Percentiles rank a stretch among this genome's conserved stretches.
These are phyloP conservation scores for Sclerurus mexicanus DNA, from an alignment of 2,113 vertebrate species.

Conservation along the genomic window DNA sequence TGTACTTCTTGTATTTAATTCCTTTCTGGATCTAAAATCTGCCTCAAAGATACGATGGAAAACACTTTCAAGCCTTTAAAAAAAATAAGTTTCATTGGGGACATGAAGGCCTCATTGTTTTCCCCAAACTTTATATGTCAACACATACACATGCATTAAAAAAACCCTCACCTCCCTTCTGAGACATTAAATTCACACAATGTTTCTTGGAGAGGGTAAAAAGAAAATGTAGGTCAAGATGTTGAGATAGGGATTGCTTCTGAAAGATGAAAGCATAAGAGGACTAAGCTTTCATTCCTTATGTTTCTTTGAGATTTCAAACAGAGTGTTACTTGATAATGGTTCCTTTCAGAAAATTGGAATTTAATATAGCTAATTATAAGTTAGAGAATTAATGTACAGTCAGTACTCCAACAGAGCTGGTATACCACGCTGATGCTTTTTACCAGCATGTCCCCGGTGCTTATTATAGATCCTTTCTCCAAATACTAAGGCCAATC, in stretches of 20 bases:
- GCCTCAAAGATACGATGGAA: not conserved
- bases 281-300: slow-evolving; percentile 62
- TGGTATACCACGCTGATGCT: slow-evolving; percentile 11
- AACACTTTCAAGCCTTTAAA: slow-evolving; percentile 21
- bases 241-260: slow-evolving; percentile 65
- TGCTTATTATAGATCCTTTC: slow-evolving; percentile 46
- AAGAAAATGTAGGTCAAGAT: slow-evolving; percentile 69
- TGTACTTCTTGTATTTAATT: not conserved
- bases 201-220: slow-evolving; percentile 59
- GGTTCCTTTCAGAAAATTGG: slow-evolving; percentile 57
- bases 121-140: slow-evolving; percentile 36
- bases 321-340: slow-evolving; percentile 61
- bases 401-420: slow-evolving; percentile 41
- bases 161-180: slow-evolving; percentile 15
- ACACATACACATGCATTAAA: not conserved
- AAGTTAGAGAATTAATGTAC: slow-evolving; percentile 58
- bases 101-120: slow-evolving; percentile 38
- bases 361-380: slow-evolving; percentile 65
- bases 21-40: not conserved
- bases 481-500: slow-evolving; percentile 16
- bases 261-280: slow-evolving; percentile 62
- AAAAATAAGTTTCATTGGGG: not conserved
- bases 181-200: slow-evolving; percentile 60
- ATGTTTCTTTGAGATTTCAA: slow-evolving; percentile 66
- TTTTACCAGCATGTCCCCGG: slow-evolving; percentile 20